Evolutionary conservation across 2,797 vertebrate species (phyloP), one percentile per base, ranked within the genome.

Genomic region (Chaenodraco wilsoni): DNA sequence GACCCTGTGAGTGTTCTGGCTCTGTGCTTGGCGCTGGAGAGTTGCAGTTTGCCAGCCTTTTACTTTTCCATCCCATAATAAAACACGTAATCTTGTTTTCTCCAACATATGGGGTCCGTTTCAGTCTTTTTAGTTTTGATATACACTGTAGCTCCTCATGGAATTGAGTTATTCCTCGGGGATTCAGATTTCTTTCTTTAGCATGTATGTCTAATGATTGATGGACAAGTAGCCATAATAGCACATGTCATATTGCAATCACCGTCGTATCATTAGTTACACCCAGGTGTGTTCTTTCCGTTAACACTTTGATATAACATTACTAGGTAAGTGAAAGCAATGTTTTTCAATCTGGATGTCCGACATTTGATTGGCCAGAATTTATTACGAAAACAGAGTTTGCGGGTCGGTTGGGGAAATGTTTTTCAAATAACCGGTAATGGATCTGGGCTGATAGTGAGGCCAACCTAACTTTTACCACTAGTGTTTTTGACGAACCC

Each of bases 401-500:
- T 49, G 57, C 17, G 45, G 9, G 72, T 66, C 1, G 3, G 17
- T 64, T 37, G 7, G 49, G 46, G 54, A 65, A 69, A 49, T 37
- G 21, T 70, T 46, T 73, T 74, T 68, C 17, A 43, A 68, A 81
- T 33, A 63, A 72, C 13, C 16, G 1, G 14, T n/a, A 84, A 84
- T 89, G 84, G 90, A 87, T 84, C 72, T 85, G 95, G 92, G 90
- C 93, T 85, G 90, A 89, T 79, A 14, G 21, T 84, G 68, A 69
- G 45, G 65, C 74, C 78, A 74, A 45, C 70, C 63, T 52, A 84
- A 75, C 84, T 78, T 88, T 94, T 67, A 86, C 69, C 49, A 64
- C 68, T 54, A 78, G 94, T 90, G 63, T 80, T 83, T 91, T 88
- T 95, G 93, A 95, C 94, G 93, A 89, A 91, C 89, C 88, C 85